Conservation (phyloP, 2,113 vertebrate genomes). For the Coptodon rendalli region DNA sequence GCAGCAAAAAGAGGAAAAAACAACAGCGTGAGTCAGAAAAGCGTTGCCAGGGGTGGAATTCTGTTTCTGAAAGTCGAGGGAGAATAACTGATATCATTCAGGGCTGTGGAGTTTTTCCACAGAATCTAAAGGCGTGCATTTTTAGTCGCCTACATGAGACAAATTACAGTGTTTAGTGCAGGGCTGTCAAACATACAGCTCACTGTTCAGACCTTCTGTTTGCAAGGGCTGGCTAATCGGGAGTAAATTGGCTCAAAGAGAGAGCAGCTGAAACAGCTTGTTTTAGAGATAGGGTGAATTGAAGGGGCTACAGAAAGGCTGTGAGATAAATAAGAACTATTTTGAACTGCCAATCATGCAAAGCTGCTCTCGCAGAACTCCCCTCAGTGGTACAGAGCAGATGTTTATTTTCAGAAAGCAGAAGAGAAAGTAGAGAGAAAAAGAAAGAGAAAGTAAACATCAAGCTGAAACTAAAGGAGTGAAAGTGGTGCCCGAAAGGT, state of each 20-base stretch:
- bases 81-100: not conserved
- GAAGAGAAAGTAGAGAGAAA: not conserved
- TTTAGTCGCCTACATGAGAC: not conserved
- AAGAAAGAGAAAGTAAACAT: not conserved
- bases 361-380: not conserved
- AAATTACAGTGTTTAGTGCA: not conserved
- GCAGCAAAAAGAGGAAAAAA: too few species aligned
- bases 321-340: not conserved
- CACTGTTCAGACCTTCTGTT: not conserved
- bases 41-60: not conserved
- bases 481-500: not conserved
- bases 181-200: not conserved
- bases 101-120: not conserved
- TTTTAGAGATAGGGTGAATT: not conserved
- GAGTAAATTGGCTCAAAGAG: not conserved
- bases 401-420: not conserved
- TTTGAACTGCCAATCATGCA: not conserved
- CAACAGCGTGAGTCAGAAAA: not conserved
- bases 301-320: not conserved
- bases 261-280: not conserved
- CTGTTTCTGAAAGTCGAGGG: not conserved
- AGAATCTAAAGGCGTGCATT: not conserved
- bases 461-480: not conserved
- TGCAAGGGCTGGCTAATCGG: not conserved
- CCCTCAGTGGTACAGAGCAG: not conserved